Base-by-base conservation (phyloP, 2,113 vertebrate species). In the Chascanopsetta lugubris region DNA sequence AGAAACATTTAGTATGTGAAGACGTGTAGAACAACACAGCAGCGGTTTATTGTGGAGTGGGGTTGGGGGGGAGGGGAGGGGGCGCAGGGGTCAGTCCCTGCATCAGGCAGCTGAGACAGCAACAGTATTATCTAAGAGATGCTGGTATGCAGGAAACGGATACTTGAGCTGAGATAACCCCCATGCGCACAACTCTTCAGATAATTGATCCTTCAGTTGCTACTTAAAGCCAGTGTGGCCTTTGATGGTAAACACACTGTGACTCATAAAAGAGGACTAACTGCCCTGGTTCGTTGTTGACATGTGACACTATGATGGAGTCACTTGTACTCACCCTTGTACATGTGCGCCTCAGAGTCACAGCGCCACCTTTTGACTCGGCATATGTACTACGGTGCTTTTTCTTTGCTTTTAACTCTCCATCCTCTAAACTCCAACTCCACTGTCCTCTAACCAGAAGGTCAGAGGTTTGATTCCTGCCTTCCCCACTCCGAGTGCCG, bases 101-200 rank as follows among this genome's bases (percentile, higher is more conserved):
- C 64, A 64, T 81, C 58, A 51, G 43, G 79, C 69, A 61, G 49
- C 34, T 50, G 32, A 57, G 49, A 65, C 56, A 71, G 64, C 27
- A 51, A 66, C 58, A 57, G 75, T 69, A 66, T 61, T 29, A 55
- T 59, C 59, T n/a, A 66, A 59, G 72, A 2, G 30, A 72, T 75
- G 69, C 64, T 69, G 77, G 64, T 69, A 78, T 72, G 72, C 68
- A 75, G 57, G 77, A 73, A 82, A 80, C 43, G 17, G 71, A 68
- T 55, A 78, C 50, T 77, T 48, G 36, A 80, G 49, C 46, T 45
- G 22, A 50, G 47, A 34, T 25, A 71, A 45, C 11, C 49, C 64
- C 36, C 20, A 8, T 47, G 53, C 40, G 24, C 34, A 36, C 61
- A 36, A 40, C 36, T 75, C 56, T 49, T 64, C 68, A 30, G 59